These are phyloP conservation scores for Napeogenes sylphis DNA, from an alignment of 2,888 invertebrate species.

Conservation along the genomic window DNA sequence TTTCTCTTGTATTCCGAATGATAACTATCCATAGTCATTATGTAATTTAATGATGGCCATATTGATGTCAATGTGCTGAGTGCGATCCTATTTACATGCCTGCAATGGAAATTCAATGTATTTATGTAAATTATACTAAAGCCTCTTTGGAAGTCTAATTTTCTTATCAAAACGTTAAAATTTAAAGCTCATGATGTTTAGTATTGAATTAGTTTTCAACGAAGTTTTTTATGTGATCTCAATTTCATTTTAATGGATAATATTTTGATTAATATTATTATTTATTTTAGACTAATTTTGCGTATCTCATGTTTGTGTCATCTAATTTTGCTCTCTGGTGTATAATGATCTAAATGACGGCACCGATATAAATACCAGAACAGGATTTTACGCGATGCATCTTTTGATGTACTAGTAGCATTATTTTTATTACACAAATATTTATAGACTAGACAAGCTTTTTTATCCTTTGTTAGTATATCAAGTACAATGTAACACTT, in stretches of 20 bases:
- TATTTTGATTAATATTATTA: constrained; percentile 5
- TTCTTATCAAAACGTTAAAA: too few species aligned
- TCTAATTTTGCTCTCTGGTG: constrained; percentile 20
- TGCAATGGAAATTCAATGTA: constrained; percentile 17
- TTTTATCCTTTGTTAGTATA: too few species aligned
- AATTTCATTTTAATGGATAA: neutral
- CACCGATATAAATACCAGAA: constrained; percentile 25
- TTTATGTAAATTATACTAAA: constrained; percentile 14
- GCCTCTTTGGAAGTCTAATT: neutral
- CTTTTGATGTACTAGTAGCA: constrained; percentile 11
- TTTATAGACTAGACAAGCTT: neutral
- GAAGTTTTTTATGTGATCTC: neutral
- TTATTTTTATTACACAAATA: neutral
- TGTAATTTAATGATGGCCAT: constrained; percentile 19
- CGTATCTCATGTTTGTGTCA: constrained; percentile 2
- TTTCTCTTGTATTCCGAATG: neutral
- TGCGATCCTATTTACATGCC: constrained; percentile 12
- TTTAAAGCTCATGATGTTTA: too few species aligned
- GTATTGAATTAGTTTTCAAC: too few species aligned
- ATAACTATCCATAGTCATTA: constrained; percentile 4
- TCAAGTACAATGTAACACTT: too few species aligned
- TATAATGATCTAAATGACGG: constrained; percentile 19
- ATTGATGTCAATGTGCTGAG: constrained; percentile 17
- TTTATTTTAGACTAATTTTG: neutral
- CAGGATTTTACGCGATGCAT: constrained; percentile 20